These are phyloP conservation scores for Drosophila pruinosa DNA, from an alignment of 1,140 invertebrate genomes.

Conservation along the genomic window DNA sequence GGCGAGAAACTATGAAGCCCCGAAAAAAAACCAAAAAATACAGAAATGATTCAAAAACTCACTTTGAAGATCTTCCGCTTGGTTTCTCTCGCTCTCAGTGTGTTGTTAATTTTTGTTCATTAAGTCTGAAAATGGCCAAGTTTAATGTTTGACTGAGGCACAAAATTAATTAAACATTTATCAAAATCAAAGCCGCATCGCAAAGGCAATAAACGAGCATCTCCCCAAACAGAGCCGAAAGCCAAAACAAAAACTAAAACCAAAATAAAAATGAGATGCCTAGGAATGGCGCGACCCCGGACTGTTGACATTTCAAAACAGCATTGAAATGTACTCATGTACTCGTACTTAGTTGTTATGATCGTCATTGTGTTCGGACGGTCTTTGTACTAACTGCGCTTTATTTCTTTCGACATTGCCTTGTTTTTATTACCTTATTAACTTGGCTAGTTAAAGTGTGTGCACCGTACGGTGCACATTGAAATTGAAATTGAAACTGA, in stretches of 20 bases:
- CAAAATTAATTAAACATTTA: slow-evolving; percentile 82
- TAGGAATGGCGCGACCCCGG: neutral
- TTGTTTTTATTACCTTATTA: slow-evolving; percentile 44
- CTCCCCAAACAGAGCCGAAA: slow-evolving; percentile 14
- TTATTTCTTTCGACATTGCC: slow-evolving; percentile 51
- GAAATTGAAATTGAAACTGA: slow-evolving; percentile 36
- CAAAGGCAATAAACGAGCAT: slow-evolving; percentile 26
- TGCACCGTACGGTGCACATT: slow-evolving; percentile 18
- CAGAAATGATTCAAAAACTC: slow-evolving; percentile 27
- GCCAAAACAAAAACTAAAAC: slow-evolving; percentile 14
- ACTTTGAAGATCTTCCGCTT: slow-evolving; percentile 79
- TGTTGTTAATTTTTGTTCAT: slow-evolving; percentile 81
- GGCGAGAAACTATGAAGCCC: slow-evolving; percentile 60
- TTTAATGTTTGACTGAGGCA: slow-evolving; percentile 75
- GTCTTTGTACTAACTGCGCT: slow-evolving; percentile 18
- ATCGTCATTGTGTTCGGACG: slow-evolving; percentile 51
- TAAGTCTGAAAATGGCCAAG: slow-evolving; percentile 77
- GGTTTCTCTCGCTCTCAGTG: slow-evolving; percentile 55
- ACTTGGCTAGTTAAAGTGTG: slow-evolving; percentile 35
- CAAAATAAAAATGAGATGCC: slow-evolving; percentile 7
- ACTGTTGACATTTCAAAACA: slow-evolving; percentile 58
- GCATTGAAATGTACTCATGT: slow-evolving; percentile 29
- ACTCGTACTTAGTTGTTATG: slow-evolving; percentile 32
- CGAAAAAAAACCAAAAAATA: slow-evolving; percentile 27
- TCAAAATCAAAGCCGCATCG: slow-evolving; percentile 76